Evolutionary conservation across 2,113 vertebrate species (phyloP).

Genomic region (Agapornis roseicollis): DNA sequence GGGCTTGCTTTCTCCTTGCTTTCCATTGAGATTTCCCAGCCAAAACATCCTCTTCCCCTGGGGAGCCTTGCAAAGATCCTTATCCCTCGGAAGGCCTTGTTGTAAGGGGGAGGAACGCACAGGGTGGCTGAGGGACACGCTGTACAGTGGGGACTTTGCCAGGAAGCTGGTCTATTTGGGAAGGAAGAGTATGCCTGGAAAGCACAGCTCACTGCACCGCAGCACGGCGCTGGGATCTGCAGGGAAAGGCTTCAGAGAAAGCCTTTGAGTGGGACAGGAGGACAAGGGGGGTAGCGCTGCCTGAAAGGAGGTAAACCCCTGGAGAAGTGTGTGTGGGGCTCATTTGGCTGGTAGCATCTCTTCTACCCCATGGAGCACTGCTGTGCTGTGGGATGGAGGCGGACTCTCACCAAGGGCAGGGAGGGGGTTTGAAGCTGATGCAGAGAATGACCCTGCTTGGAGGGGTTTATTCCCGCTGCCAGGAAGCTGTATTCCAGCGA

Average conservation of each 20-base stretch:
- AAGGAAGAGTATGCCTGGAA: slow-evolving; percentile 25
- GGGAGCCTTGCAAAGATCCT: neutral
- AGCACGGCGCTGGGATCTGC: neutral
- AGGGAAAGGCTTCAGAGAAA: neutral
- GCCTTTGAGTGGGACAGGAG: neutral
- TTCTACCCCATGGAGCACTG: rapidly evolving
- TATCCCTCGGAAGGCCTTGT: neutral
- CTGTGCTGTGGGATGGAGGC: neutral
- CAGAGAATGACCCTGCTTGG: neutral
- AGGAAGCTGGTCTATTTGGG: neutral
- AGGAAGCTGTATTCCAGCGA: neutral
- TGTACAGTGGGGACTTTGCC: slow-evolving; percentile 36
- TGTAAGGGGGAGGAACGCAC: neutral
- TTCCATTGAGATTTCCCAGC: neutral
- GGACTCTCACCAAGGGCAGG: rapidly evolving
- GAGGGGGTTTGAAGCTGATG: neutral
- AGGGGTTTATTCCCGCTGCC: neutral
- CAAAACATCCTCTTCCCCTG: neutral
- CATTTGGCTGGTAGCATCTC: neutral
- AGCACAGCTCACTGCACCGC: neutral
- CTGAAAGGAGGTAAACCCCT: neutral
- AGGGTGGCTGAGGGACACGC: neutral
- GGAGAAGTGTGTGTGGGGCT: rapidly evolving
- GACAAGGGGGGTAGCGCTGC: rapidly evolving
- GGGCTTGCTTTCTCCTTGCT: neutral